Percentiles rank a stretch among this genome's conserved stretches.
phyloP scores from a whole-genome alignment of 2,113 vertebrate genomes.

The Ailurus styani region DNA sequence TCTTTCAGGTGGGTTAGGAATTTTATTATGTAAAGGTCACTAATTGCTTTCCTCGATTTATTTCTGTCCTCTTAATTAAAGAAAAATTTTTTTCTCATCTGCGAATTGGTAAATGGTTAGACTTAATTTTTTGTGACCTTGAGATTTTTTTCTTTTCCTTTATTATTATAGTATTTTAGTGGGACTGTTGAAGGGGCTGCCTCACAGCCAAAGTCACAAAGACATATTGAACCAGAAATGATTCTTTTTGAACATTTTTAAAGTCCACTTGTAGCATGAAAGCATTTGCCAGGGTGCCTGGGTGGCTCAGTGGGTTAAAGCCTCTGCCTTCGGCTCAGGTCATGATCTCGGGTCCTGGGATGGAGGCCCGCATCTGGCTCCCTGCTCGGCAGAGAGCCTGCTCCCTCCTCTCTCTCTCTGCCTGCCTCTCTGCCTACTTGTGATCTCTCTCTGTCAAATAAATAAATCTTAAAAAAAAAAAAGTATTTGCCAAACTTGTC shows the following conservation, averaged over 20 bases:
- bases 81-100: neutral
- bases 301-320: no score
- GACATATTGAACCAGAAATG: neutral
- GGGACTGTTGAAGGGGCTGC: neutral
- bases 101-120: neutral
- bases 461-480: no score
- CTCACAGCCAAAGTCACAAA: neutral
- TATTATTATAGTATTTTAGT: neutral
- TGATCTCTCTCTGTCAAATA: no score
- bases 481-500: neutral
- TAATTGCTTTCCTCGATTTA: neutral
- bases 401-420: no score
- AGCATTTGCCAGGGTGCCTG: neutral
- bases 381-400: no score
- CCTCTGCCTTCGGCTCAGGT: no score
- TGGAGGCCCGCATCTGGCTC: no score
- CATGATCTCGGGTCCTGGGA: no score
- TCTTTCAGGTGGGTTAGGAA: neutral
- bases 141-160: neutral
- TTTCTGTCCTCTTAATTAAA: conserved; percentile 24
- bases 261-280: neutral
- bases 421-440: no score
- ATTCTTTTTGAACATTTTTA: neutral
- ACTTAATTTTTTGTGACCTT: conserved; percentile 7
- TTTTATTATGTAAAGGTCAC: neutral